Conservation (phyloP, 2,113 vertebrate species). For the Rousettus leschenaultii region DNA sequence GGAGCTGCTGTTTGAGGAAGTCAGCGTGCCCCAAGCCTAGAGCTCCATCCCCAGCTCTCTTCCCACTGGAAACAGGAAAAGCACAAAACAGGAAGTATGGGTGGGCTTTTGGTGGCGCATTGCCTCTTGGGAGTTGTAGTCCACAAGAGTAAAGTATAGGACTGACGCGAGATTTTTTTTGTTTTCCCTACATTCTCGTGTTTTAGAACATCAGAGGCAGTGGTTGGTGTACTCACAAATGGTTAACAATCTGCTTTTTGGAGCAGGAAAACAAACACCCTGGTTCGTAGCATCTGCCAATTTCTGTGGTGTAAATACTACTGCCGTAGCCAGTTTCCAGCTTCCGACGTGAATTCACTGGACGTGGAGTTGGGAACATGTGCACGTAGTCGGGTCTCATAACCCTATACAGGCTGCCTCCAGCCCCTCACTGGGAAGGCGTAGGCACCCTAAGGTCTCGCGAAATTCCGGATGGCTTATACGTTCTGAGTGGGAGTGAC, state of each 20-base stretch:
- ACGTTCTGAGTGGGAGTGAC: fast-evolving
- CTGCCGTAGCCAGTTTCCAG: not conserved
- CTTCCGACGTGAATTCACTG: not conserved
- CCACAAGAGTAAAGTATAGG: fast-evolving
- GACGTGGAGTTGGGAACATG: not conserved
- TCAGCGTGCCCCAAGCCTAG: too few species aligned
- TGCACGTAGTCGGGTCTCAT: too few species aligned
- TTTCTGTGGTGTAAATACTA: not conserved
- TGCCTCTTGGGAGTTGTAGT: not conserved
- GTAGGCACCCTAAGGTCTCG: not conserved
- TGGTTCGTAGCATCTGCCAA: not conserved
- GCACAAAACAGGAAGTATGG: not conserved
- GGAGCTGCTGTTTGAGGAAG: not conserved
- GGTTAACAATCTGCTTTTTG: not conserved
- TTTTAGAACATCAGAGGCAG: not conserved
- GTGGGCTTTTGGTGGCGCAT: fast-evolving
- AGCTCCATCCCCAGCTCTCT: not conserved
- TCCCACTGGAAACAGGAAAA: not conserved
- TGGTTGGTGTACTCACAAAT: not conserved
- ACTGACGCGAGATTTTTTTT: too few species aligned
- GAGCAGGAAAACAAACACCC: fast-evolving
- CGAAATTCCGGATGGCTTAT: not conserved
- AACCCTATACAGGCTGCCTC: fast-evolving
- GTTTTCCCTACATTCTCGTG: not conserved
- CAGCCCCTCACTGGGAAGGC: not conserved